A percentile compares a stretch with the other conserved stretches of the same genome.
phyloP scores from a whole-genome alignment of 2,797 vertebrate genomes.

The Pterois miles region DNA sequence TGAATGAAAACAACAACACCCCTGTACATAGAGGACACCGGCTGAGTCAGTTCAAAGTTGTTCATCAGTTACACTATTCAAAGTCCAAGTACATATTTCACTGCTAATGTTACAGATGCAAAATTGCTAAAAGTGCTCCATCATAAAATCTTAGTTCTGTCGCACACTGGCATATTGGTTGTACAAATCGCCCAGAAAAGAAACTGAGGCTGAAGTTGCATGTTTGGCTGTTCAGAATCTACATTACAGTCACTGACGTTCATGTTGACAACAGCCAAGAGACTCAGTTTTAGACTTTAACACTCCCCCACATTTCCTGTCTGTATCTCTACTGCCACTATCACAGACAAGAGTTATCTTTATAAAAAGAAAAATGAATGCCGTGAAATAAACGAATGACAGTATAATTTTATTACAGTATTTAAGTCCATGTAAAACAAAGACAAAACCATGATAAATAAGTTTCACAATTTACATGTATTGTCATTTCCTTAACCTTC shows the following conservation, averaged over 20 bases:
- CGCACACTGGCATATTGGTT: not conserved
- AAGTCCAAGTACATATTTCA: not conserved
- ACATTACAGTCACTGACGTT: not conserved
- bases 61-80: not conserved
- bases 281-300: not conserved
- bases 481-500: constrained; percentile 41
- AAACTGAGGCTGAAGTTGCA: not conserved
- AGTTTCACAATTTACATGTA: constrained; percentile 55
- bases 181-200: not conserved
- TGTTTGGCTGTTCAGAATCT: not conserved
- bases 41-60: too few relatives aligned
- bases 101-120: too few relatives aligned
- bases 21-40: too few relatives aligned
- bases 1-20: too few relatives aligned
- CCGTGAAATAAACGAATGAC: constrained; percentile 9
- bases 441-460: constrained; percentile 74
- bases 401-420: constrained; percentile 76
- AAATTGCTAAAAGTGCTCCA: not conserved
- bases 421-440: constrained; percentile 67
- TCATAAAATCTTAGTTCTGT: not conserved
- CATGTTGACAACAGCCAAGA: not conserved
- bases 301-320: not conserved
- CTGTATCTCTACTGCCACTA: not conserved
- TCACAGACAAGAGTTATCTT: not conserved
- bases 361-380: not conserved